phyloP scores from a whole-genome alignment of 2,797 vertebrate species.

The Chromis chromis region DNA sequence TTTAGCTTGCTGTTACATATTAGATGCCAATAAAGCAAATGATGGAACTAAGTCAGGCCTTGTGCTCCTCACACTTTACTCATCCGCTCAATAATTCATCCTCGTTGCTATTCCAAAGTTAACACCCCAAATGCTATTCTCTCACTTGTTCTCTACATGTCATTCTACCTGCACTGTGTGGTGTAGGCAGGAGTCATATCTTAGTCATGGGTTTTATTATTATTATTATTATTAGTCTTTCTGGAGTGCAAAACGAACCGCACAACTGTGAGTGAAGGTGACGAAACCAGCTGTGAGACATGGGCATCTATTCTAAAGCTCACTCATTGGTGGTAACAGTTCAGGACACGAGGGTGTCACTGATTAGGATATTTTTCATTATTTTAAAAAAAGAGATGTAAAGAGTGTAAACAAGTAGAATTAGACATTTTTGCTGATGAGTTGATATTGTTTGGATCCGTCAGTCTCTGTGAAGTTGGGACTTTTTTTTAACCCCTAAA shows the following conservation, averaged over 20 bases:
- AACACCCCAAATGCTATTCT: constrained; percentile 3
- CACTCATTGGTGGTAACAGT: background rate
- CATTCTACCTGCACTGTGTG: constrained; percentile 17
- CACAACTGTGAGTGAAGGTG: constrained; percentile 48
- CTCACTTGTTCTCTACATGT: constrained; percentile 18
- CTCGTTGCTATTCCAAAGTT: constrained; percentile 30
- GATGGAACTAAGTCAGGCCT: constrained; percentile 8
- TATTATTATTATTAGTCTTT: constrained; percentile 65
- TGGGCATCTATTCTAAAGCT: background rate
- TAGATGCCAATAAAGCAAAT: constrained; percentile 5
- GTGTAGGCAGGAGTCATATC: constrained; percentile 56
- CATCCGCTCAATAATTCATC: background rate
- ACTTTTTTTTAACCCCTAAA: background rate
- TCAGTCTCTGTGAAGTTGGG: no score
- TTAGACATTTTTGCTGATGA: background rate
- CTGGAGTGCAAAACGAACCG: constrained; percentile 57
- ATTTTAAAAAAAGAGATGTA: background rate
- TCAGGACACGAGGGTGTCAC: background rate
- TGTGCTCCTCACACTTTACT: background rate
- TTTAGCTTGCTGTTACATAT: background rate
- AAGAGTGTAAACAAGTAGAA: background rate
- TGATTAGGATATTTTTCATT: background rate
- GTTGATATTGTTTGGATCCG: background rate
- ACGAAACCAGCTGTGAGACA: constrained; percentile 48
- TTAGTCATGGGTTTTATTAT: constrained; percentile 54